Evolutionary conservation across 2,113 vertebrate genomes (phyloP).

Genomic region (Aythya baeri): DNA sequence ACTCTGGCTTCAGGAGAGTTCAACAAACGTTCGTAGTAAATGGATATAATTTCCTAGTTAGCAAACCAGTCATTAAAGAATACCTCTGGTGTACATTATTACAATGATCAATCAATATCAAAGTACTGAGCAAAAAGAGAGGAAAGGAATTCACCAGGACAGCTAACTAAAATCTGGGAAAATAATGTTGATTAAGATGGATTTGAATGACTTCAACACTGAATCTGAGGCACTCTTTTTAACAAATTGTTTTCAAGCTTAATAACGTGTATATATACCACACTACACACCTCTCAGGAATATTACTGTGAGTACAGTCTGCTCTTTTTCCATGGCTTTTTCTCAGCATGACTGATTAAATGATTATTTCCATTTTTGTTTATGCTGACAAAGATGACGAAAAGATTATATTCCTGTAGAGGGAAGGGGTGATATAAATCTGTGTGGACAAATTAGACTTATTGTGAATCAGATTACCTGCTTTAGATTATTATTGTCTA

Average conservation of each 20-base stretch:
- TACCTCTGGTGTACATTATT: conserved; percentile 58
- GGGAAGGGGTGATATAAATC: conserved; percentile 25
- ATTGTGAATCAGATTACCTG: neutral
- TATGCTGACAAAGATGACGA: conserved; percentile 65
- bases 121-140: conserved; percentile 51
- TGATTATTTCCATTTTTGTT: conserved; percentile 62
- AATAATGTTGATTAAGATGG: conserved; percentile 71
- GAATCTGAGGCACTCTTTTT: conserved; percentile 51
- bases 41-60: conserved; percentile 61
- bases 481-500: neutral
- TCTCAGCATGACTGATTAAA: conserved; percentile 63
- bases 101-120: conserved; percentile 57
- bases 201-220: conserved; percentile 52
- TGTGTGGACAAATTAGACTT: neutral
- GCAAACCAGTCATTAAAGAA: conserved; percentile 59
- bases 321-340: conserved; percentile 41
- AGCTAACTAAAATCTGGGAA: conserved; percentile 70
- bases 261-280: conserved; percentile 39
- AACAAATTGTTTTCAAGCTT: conserved; percentile 67
- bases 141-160: conserved; percentile 72
- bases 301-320: conserved; percentile 26
- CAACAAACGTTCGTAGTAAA: conserved; percentile 55
- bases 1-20: conserved; percentile 61
- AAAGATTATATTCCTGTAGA: conserved; percentile 57
- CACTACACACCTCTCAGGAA: conserved; percentile 58